These are phyloP conservation scores for Tokudaia tokunoshimensis DNA, from an alignment of 2,797 vertebrate species.

Conservation along the genomic window DNA sequence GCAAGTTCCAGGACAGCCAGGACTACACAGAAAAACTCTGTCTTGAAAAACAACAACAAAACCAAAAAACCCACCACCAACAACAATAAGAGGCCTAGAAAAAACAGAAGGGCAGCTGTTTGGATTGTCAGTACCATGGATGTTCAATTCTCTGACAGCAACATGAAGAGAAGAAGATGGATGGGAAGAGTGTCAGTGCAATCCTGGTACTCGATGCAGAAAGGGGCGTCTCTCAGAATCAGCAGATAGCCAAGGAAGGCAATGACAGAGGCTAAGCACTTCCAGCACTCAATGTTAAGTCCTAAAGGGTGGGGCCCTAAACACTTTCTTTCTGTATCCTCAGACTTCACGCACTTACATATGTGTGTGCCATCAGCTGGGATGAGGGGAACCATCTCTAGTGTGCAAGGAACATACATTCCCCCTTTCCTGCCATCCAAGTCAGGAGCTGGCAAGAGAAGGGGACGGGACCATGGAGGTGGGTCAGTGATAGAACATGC, in stretches of 20 bases:
- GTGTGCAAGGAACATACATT: not conserved
- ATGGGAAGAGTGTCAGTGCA: not conserved
- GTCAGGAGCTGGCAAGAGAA: not conserved
- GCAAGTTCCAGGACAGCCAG: too few relatives aligned
- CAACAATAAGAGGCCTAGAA: not conserved
- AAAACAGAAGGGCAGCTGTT: too few relatives aligned
- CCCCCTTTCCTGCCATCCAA: not conserved
- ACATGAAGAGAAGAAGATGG: not conserved
- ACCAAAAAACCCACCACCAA: too few relatives aligned
- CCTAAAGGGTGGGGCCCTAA: not conserved
- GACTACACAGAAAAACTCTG: too few relatives aligned
- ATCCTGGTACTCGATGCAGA: not conserved
- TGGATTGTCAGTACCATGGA: not conserved
- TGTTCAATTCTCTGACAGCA: not conserved
- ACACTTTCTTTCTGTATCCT: not conserved
- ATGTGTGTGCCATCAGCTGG: not conserved
- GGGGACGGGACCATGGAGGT: not conserved
- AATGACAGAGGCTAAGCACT: too few relatives aligned
- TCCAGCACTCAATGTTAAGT: not conserved
- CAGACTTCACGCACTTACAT: too few relatives aligned
- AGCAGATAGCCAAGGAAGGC: not conserved
- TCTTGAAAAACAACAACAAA: too few relatives aligned
- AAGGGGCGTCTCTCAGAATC: not conserved
- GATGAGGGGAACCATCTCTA: not conserved
- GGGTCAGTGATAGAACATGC: not conserved